These are phyloP conservation scores for Drosophila aldrichi DNA, from an alignment of 2,888 invertebrate genomes.

Conservation along the genomic window DNA sequence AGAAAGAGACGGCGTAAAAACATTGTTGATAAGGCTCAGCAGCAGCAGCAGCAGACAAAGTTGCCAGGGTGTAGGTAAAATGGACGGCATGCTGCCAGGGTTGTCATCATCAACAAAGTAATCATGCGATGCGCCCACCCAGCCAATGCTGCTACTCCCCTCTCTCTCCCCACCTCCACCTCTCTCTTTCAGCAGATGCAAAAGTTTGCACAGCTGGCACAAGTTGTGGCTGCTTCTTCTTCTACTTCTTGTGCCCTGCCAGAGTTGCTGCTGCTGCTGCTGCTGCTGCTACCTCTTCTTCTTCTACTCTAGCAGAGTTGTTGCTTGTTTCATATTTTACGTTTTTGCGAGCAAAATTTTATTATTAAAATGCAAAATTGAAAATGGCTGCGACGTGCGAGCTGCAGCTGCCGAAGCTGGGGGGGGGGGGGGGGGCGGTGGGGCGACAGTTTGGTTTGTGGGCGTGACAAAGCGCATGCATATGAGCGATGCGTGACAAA, in stretches of 20 bases:
- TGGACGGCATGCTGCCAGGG: slow-evolving; percentile 54
- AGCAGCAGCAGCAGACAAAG: slow-evolving; percentile 51
- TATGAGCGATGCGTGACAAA: slow-evolving; percentile 74
- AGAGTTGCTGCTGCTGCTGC: slow-evolving; percentile 24
- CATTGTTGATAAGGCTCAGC: slow-evolving; percentile 53
- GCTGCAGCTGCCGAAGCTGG: slow-evolving; percentile 1
- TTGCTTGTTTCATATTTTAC: slow-evolving; percentile 44
- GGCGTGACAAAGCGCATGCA: slow-evolving; percentile 47
- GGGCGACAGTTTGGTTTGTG: slow-evolving; percentile 4
- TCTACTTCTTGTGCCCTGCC: neutral
- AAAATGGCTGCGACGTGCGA: slow-evolving; percentile 74
- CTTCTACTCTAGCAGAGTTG: slow-evolving; percentile 16
- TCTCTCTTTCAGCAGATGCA: slow-evolving; percentile 13
- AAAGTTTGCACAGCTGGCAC: slow-evolving; percentile 71
- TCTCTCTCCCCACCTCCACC: accelerated
- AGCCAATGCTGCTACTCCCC: neutral
- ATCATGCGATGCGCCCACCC: slow-evolving; percentile 58
- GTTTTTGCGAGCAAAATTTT: slow-evolving; percentile 70
- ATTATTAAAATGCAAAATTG: slow-evolving; percentile 82
- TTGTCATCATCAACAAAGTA: slow-evolving; percentile 81
- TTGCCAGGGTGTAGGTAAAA: slow-evolving; percentile 34
- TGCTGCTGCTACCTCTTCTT: neutral
- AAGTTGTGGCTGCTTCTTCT: slow-evolving; percentile 32
- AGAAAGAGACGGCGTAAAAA: slow-evolving; percentile 6
- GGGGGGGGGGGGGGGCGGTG: neutral